Evolutionary conservation across 2,797 vertebrate genomes (phyloP), one percentile per base, ranked within the genome.

Genomic region (Mormyrus proboscirostris): DNA sequence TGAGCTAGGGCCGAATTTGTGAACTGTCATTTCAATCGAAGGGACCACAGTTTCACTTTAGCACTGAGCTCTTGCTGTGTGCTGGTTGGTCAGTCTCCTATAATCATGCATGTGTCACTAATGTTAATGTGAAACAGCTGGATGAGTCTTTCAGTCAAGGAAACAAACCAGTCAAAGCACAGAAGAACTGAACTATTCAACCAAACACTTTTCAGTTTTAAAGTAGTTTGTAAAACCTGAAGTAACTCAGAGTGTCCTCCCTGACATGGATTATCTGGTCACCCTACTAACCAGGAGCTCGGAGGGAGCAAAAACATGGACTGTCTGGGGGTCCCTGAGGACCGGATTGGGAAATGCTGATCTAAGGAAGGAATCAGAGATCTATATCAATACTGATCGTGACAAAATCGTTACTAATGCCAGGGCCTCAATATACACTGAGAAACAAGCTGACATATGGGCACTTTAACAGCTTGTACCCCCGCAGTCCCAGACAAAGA

Each of bases 371-470:
- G 73, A 79, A 44, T 19, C 16, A 44, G 41, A 79, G 6, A 44
- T 2, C 16, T 44, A 79, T 79, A 19, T 41, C 2, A 79, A 44
- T 79, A 44, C 38, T 79, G 16, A 79, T 44, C 7, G 38, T 79
- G 73, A 79, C 38, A 44, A 79, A 79, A 41, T 79, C 0, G 29
- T 38, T 33, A 33, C 65, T 73, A 73, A 73, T 73, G 65, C 73
- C 73, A 44, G 73, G 73, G 62, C n/a, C 25, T 38, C 33, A 19
- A 6, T 79, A 79, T 14, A 19, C 16, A n/a, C 38, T 19, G 38
- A 79, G 73, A 79, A 44, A 79, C 73, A 41, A 79, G 38, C 16
- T 79, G 73, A n/a, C 73, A 79, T 79, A 44, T 79, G 73, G 73
- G 16, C 33, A 44, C 33, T n/a, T 79, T n/a, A 79, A 79, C 73